Evolutionary conservation across 2,888 invertebrate genomes (phyloP), one percentile per base, ranked within the genome.

Genomic region (Hypsopygia costalis): DNA sequence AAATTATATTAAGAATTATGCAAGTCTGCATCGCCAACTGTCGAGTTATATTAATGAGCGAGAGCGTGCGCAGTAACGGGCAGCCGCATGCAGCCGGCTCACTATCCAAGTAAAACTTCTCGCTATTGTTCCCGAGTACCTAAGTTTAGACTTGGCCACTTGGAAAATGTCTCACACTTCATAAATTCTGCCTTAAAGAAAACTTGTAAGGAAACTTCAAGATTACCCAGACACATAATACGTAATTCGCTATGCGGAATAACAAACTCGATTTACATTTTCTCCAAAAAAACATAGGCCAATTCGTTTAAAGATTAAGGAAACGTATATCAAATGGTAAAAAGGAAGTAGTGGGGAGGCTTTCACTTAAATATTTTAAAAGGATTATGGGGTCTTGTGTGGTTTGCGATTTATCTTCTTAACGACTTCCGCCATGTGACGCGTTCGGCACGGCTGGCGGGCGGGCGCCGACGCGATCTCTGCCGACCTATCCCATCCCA

Each of bases 341-440:
- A 55, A 53, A 49, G 51, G 48, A 59, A 57, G 52, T 61, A 58
- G 57, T 58, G 57, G 46, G 16, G 56, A 59, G 67, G 55, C 48
- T 64, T 69, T 62, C 53, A 68, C 61, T 71, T 63, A 68, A 62
- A 64, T 62, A 62, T 61, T 65, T 76, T 73, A 74, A 81, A 74
- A 72, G 74, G 73, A 80, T 81, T 81, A 76, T 62, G 61, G 56
- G 65, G 61, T 68, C 66, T 72, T 67, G 62, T 72, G 72, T 67
- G 70, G 74, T 71, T 69, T 49, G 57, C 75, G 67, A 81, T 83
- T 80, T 78, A 77, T 85, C 81, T 81, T 82, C 69, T 71, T 80
- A 83, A 85, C 75, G 78, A 82, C 76, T 78, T 82, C 73, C 79
- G 68, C 66, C 62, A 63, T 62, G 75, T 73, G 73, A 74, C 69